A percentile compares a stretch with the other conserved stretches of the same genome.
Evolutionary conservation across 2,888 invertebrate genomes (phyloP).

Genomic region (Lasioglossum marginatum): DNA sequence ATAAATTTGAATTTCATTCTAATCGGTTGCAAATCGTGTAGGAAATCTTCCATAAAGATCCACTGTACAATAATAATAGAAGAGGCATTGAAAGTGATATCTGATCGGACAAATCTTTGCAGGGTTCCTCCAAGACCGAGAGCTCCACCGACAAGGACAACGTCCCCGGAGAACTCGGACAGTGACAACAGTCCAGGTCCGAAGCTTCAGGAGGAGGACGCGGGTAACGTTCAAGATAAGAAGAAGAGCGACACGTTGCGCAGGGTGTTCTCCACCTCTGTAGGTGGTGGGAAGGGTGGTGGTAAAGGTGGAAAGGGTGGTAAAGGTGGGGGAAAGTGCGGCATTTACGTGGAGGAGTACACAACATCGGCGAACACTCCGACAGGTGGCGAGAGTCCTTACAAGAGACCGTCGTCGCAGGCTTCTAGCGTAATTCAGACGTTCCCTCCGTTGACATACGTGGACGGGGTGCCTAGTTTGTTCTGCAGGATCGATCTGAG

Average conservation of each 20-base stretch:
- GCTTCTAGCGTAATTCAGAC: conserved; percentile 66
- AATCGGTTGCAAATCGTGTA: too few relatives aligned
- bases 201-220: conserved; percentile 84
- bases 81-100: not conserved
- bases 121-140: conserved; percentile 78
- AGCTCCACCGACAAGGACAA: conserved; percentile 79
- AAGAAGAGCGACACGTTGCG: conserved; percentile 90
- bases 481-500: conserved; percentile 85
- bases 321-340: conserved; percentile 89
- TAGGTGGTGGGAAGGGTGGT: conserved; percentile 85
- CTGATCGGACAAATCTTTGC: too few relatives aligned
- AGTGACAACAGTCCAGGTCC: conserved; percentile 83
- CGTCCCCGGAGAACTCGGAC: conserved; percentile 83
- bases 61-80: not conserved
- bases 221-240: conserved; percentile 88
- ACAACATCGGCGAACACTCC: conserved; percentile 81
- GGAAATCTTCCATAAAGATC: too few relatives aligned
- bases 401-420: conserved; percentile 79
- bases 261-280: conserved; percentile 87
- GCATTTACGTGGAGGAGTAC: conserved; percentile 83
- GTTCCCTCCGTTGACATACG: conserved; percentile 76
- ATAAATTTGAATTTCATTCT: too few relatives aligned
- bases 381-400: conserved; percentile 84
- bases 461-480: conserved; percentile 80
- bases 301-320: conserved; percentile 88